Percentiles rank a stretch among this genome's conserved stretches.
phyloP scores from a whole-genome alignment of 2,888 invertebrate species.

The Pilophorus perplexus region DNA sequence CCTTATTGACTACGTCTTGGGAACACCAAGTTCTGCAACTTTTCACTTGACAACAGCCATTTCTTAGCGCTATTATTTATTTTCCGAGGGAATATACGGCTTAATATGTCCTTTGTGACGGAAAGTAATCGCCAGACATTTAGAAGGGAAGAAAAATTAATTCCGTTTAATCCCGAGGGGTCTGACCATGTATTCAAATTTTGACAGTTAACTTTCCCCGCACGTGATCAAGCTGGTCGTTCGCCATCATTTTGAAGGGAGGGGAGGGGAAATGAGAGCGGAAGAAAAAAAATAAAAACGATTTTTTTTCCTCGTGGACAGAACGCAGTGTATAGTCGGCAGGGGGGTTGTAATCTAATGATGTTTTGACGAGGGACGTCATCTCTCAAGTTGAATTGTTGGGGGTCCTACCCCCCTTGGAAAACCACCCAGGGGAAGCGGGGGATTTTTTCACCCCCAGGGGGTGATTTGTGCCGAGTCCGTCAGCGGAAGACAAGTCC shows the following conservation, averaged over 20 bases:
- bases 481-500: slow-evolving; percentile 2
- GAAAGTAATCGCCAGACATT: background rate
- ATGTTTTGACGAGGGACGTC: slow-evolving; percentile 28
- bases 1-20: no score
- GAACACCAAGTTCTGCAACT: no score
- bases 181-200: background rate
- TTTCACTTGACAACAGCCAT: no score
- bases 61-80: no score
- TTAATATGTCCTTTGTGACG: no score
- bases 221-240: background rate
- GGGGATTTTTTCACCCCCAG: background rate
- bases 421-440: no score
- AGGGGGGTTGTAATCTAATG: slow-evolving; percentile 33
- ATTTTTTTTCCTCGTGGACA: background rate
- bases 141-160: background rate
- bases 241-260: background rate
- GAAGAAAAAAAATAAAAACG: background rate
- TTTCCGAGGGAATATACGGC: no score
- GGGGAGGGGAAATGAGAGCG: background rate
- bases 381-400: slow-evolving; percentile 31
- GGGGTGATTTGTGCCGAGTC: slow-evolving; percentile 10
- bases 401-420: background rate
- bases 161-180: background rate
- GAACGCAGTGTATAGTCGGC: background rate
- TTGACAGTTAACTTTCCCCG: slow-evolving; percentile 2